Percentiles rank a stretch among this genome's conserved stretches.
These are phyloP conservation scores for Acleris cristana DNA, from an alignment of 2,888 invertebrate genomes.

Conservation along the genomic window DNA sequence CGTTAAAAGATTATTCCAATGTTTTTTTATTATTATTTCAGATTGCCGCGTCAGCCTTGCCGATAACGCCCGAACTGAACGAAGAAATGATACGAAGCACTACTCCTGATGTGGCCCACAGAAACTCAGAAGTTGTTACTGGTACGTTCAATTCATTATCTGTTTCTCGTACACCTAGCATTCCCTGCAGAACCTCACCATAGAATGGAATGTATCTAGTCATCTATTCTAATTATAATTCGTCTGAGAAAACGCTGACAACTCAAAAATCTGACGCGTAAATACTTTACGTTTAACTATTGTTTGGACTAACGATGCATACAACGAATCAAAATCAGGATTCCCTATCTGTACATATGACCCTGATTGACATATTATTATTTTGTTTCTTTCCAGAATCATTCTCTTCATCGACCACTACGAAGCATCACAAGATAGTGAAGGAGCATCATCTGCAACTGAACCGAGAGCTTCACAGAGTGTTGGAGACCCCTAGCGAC, in stretches of 20 bases:
- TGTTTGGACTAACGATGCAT: too few relatives aligned
- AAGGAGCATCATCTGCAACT: constrained; percentile 72
- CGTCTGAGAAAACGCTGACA: too few relatives aligned
- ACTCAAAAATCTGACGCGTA: too few relatives aligned
- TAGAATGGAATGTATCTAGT: too few relatives aligned
- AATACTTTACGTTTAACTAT: too few relatives aligned
- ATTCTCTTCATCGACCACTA: constrained; percentile 80
- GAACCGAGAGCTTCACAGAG: constrained; percentile 70
- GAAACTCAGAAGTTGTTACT: constrained; percentile 79
- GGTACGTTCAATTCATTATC: constrained; percentile 53
- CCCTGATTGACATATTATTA: background rate
- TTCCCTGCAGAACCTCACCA: too few relatives aligned
- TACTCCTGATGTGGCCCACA: constrained; percentile 83
- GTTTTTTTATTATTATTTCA: constrained; percentile 54
- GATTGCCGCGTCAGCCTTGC: constrained; percentile 85
- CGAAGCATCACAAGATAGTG: constrained; percentile 72
- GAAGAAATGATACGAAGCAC: constrained; percentile 88
- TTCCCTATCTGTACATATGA: too few relatives aligned
- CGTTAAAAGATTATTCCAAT: constrained; percentile 15
- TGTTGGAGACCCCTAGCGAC: constrained; percentile 74
- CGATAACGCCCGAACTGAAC: constrained; percentile 90
- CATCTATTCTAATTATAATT: too few relatives aligned
- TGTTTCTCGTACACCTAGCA: background rate
- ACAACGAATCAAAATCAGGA: too few relatives aligned
- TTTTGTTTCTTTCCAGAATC: constrained; percentile 67